Evolutionary conservation across 2,888 invertebrate genomes (phyloP), one percentile per base, ranked within the genome.

Genomic region (Orthosia incerta): DNA sequence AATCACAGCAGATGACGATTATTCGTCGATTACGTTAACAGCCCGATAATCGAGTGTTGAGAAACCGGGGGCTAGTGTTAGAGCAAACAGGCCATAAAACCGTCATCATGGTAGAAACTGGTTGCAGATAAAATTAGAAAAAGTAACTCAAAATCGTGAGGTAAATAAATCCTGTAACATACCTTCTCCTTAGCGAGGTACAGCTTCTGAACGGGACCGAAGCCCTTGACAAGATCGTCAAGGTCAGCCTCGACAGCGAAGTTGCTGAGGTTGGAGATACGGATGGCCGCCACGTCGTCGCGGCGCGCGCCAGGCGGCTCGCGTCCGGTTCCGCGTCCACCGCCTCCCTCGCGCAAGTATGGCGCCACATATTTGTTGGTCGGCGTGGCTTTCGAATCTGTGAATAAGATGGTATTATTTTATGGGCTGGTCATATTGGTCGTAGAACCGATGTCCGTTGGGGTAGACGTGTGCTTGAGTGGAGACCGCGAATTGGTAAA

Each of bases 241-340:
- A 99, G 97, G 97, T 99, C 99, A 16, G 98, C 97, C 92, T 99
- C 99, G 3, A 98, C 98, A 68, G 99, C 99, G 81, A 99, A 99
- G 93, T 99, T 99, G 4, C 99, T 99, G 64, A 99, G 97, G 95
- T 99, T 99, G 16, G 99, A 99, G 82, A 99, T 99, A 86, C 99
- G 98, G 87, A 99, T 99, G 18, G 99, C 99, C 4, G 98, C 98
- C 3, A 98, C 97, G 88, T 99, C 98, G 85, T 98, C 98, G 26
- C 98, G 97, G 63, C 98, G 97, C 92, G 97, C 98, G 97, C 87
- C 97, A 94, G 92, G 98, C 97, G 86, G 97, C 91, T 89, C 98
- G 93, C 94, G 94, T 2, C 92, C 98, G 93, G 87, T 98, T 96
- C 93, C 93, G 60, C 98, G 97, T 77, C 98, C 98, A 31, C 97